Evolutionary conservation across 2,888 invertebrate genomes (phyloP).

Genomic region (Litoditis marina): DNA sequence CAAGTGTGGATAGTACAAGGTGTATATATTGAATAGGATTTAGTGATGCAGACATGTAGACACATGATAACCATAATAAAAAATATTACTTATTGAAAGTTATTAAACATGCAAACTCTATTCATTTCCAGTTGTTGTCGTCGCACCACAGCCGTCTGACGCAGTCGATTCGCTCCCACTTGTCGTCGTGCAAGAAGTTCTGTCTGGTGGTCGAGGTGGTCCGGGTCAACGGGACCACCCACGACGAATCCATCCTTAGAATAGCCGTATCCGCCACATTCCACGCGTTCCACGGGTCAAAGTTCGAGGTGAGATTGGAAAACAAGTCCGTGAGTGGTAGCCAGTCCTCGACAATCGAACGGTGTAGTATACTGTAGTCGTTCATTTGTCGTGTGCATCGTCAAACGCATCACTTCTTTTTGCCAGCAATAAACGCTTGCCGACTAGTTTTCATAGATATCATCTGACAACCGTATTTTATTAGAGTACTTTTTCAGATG

Average conservation of each 20-base stretch:
- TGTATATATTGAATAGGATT: too few species aligned
- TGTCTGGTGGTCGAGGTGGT: slow-evolving; percentile 12
- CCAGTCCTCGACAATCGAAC: too few species aligned
- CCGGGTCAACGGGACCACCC: slow-evolving; percentile 1
- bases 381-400: too few species aligned
- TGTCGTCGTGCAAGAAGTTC: slow-evolving; percentile 15
- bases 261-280: slow-evolving; percentile 23
- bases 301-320: slow-evolving; percentile 23
- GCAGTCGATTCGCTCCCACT: slow-evolving; percentile 21
- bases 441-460: too few species aligned
- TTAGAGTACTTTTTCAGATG: slow-evolving; percentile 4
- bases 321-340: too few species aligned
- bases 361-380: too few species aligned
- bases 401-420: neutral
- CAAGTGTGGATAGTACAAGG: too few species aligned
- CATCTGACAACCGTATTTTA: neutral
- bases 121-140: slow-evolving; percentile 12
- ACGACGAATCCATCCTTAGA: slow-evolving; percentile 5
- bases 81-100: slow-evolving; percentile 1
- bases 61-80: too few species aligned
- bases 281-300: slow-evolving; percentile 21
- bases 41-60: too few species aligned
- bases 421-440: neutral
- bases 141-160: slow-evolving; percentile 20
- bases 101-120: too few species aligned